phyloP scores from a whole-genome alignment of 2,113 vertebrate species.

The Fukomys damarensis region DNA sequence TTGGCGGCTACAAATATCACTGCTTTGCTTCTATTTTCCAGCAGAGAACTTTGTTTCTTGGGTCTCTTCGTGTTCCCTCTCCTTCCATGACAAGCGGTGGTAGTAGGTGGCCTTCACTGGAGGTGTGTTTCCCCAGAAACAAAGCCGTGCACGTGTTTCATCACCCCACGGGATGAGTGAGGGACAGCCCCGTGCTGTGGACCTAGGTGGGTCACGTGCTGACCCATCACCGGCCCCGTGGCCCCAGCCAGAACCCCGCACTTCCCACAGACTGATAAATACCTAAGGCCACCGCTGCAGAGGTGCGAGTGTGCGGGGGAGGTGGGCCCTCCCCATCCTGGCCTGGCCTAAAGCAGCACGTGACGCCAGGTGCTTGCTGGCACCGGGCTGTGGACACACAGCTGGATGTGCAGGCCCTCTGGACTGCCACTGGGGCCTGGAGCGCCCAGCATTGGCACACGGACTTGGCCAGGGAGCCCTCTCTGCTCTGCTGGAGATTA shows the following conservation, averaged over 20 bases:
- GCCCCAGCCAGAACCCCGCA: no score
- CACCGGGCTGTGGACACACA: neutral
- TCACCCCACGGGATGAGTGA: neutral
- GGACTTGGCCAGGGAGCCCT: neutral
- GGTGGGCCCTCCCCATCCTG: neutral
- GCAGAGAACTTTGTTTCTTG: slow-evolving; percentile 16
- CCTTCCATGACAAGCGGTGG: neutral
- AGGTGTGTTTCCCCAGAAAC: slow-evolving; percentile 21
- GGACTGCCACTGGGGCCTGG: accelerated
- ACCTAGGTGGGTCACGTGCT: neutral
- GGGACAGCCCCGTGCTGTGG: neutral
- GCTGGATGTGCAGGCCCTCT: neutral
- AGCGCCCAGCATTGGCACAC: neutral
- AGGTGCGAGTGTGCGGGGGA: neutral
- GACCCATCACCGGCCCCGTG: accelerated
- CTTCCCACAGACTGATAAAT: neutral
- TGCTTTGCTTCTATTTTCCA: neutral
- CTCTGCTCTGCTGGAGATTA: neutral
- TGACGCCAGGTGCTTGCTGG: accelerated
- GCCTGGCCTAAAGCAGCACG: neutral
- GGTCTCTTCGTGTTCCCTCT: slow-evolving; percentile 2
- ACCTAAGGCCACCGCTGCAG: neutral
- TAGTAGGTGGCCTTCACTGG: slow-evolving; percentile 41
- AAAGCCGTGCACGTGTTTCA: neutral
- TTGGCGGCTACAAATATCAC: neutral